Conservation (phyloP, 2,113 vertebrate species). For the Cyanoramphus novaezelandiae region DNA sequence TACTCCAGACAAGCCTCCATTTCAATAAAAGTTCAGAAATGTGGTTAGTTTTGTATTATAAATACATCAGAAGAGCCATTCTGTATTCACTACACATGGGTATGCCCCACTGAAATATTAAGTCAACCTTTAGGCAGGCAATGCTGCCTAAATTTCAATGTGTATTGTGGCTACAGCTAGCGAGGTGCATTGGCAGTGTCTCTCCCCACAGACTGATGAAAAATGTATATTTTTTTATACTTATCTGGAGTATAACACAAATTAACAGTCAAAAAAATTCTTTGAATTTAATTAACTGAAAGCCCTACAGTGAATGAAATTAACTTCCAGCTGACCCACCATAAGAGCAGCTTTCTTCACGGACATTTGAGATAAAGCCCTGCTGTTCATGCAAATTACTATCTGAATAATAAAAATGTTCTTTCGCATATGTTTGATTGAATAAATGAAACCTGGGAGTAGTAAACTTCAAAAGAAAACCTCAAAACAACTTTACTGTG, state of each 20-base stretch:
- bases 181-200: background rate
- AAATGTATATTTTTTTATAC: background rate
- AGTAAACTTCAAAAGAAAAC: constrained; percentile 15
- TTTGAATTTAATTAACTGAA: constrained; percentile 39
- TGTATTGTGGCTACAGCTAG: background rate
- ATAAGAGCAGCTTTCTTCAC: background rate
- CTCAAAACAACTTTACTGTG: background rate
- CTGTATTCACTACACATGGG: background rate
- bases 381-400: constrained; percentile 4
- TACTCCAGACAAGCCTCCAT: background rate
- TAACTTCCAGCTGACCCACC: constrained; percentile 35
- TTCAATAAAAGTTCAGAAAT: background rate
- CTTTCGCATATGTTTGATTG: constrained; percentile 20
- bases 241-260: background rate
- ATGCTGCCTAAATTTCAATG: background rate
- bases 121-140: background rate
- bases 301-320: background rate
- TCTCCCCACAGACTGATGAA: background rate
- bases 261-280: background rate
- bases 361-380: constrained; percentile 10
- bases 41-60: background rate
- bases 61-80: background rate
- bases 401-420: constrained; percentile 24
- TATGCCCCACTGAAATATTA: background rate
- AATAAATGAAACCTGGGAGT: background rate